phyloP scores from a whole-genome alignment of 1,140 invertebrate genomes.

The Temnothorax curvispinosus region DNA sequence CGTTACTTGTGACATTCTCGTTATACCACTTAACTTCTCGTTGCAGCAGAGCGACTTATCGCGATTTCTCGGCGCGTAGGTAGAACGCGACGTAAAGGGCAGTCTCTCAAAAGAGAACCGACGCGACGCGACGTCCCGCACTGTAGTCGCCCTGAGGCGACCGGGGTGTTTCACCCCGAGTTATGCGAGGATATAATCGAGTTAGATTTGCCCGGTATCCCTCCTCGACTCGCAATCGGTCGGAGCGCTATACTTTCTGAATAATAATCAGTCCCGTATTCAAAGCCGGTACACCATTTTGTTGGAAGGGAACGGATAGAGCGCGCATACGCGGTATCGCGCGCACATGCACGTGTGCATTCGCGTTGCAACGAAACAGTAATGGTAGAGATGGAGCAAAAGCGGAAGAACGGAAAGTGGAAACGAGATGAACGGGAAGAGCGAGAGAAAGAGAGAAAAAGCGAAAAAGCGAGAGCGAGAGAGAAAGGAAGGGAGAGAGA shows the following conservation, averaged over 20 bases:
- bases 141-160: constrained; percentile 7
- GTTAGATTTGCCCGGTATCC: constrained; percentile 61
- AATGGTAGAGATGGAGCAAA: constrained; percentile 1
- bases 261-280: constrained; percentile 81
- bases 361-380: constrained; percentile 52
- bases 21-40: constrained; percentile 20
- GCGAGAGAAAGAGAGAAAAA: constrained; percentile 18
- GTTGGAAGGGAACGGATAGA: constrained; percentile 42
- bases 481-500: background rate
- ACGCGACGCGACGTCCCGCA: background rate
- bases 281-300: constrained; percentile 60
- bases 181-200: constrained; percentile 69
- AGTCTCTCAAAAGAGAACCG: constrained; percentile 19
- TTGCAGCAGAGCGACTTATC: constrained; percentile 49
- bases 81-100: constrained; percentile 39
- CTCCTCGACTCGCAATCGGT: constrained; percentile 67
- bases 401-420: background rate
- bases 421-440: constrained; percentile 22
- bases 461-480: background rate
- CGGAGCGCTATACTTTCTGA: constrained; percentile 80
- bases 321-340: background rate
- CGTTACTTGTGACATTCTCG: background rate
- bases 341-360: constrained; percentile 25
- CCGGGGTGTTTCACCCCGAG: constrained; percentile 54
- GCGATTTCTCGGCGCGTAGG: constrained; percentile 44